These are phyloP conservation scores for Meda fulgida DNA, from an alignment of 2,797 vertebrate species.

Conservation along the genomic window DNA sequence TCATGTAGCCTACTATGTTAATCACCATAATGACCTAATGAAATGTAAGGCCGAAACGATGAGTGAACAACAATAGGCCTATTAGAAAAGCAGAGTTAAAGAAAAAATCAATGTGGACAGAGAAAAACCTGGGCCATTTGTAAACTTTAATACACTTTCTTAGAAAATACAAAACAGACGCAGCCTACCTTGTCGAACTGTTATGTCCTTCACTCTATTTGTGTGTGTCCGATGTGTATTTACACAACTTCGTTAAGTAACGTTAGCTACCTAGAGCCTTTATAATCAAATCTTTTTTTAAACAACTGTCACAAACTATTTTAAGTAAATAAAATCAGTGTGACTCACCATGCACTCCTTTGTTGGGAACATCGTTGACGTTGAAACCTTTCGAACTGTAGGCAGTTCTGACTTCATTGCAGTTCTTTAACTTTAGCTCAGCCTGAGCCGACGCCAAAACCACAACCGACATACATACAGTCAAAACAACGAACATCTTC, in stretches of 20 bases:
- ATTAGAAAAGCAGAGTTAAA: not conserved
- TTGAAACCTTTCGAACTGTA: slow-evolving; percentile 93
- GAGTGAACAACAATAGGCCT: not conserved
- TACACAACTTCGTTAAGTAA: not conserved
- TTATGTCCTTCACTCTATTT: not conserved
- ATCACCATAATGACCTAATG: not conserved
- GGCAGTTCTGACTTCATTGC: slow-evolving; percentile 87
- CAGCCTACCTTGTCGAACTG: not conserved
- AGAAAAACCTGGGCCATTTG: not conserved
- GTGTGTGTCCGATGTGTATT: not conserved
- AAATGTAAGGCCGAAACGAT: not conserved
- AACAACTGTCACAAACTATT: not conserved
- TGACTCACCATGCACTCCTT: slow-evolving; percentile 87
- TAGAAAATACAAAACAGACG: not conserved
- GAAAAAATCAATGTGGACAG: not conserved
- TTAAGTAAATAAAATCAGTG: slow-evolving; percentile 1
- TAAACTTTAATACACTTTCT: not conserved
- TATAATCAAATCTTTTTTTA: not conserved
- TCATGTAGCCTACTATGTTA: not conserved
- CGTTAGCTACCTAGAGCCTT: not conserved
- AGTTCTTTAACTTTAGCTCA: slow-evolving; percentile 88
- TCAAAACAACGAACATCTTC: slow-evolving; percentile 75
- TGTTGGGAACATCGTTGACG: slow-evolving; percentile 89
- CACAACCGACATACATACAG: slow-evolving; percentile 74
- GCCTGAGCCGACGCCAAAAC: slow-evolving; percentile 73